Percentiles rank a stretch among this genome's conserved stretches.
phyloP scores from a whole-genome alignment of 1,140 invertebrate species.

The Uloborus diversus region DNA sequence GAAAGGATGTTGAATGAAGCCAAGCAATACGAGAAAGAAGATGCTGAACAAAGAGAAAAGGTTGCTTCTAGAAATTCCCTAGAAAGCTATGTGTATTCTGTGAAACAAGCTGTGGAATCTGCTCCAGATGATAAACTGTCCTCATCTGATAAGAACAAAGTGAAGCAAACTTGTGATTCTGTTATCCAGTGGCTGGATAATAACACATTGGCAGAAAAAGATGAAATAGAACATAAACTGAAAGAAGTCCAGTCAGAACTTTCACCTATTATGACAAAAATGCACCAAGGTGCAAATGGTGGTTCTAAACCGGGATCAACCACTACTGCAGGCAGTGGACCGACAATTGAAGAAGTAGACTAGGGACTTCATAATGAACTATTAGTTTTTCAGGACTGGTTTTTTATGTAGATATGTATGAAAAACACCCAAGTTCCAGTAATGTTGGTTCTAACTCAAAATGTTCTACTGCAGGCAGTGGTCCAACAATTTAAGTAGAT shows the following conservation, averaged over 20 bases:
- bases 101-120: constrained; percentile 74
- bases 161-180: constrained; percentile 91
- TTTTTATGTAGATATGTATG: too few species aligned
- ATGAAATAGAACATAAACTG: constrained; percentile 92
- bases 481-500: too few species aligned
- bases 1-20: constrained; percentile 98
- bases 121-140: constrained; percentile 73
- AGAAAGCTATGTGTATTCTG: constrained; percentile 75
- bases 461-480: too few species aligned
- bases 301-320: neutral
- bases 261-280: constrained; percentile 68
- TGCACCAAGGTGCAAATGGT: constrained; percentile 63
- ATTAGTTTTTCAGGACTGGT: too few species aligned
- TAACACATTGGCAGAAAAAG: constrained; percentile 86
- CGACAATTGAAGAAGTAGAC: constrained; percentile 95
- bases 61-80: constrained; percentile 75
- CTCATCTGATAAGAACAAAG: constrained; percentile 84
- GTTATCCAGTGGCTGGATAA: constrained; percentile 93
- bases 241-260: constrained; percentile 69
- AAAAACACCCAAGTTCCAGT: too few species aligned
- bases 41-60: constrained; percentile 84
- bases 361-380: too few species aligned
- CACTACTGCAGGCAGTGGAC: constrained; percentile 70
- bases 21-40: constrained; percentile 91
- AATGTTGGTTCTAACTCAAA: too few species aligned